These are phyloP conservation scores for Tetranychus piercei DNA, from an alignment of 2,888 invertebrate genomes.

Conservation along the genomic window DNA sequence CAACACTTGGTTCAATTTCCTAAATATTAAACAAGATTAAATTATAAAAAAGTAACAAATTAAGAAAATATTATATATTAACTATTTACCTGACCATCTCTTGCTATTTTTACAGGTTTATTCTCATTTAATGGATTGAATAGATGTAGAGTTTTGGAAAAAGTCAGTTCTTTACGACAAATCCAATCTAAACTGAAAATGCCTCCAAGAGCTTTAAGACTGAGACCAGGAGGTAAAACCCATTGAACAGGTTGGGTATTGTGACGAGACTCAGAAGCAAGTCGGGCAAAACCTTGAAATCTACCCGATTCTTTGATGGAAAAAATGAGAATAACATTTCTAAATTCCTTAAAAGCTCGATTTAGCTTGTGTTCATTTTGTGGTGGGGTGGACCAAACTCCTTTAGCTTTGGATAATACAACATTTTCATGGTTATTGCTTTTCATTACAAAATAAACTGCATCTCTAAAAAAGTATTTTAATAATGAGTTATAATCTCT, in stretches of 20 bases:
- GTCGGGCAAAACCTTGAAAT: slow-evolving; percentile 62
- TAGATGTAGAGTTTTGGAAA: slow-evolving; percentile 72
- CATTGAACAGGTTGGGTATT: slow-evolving; percentile 77
- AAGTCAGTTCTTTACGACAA: slow-evolving; percentile 73
- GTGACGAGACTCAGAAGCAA: slow-evolving; percentile 67
- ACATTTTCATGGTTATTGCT: slow-evolving; percentile 95
- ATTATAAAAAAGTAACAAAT: background rate
- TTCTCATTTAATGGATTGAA: slow-evolving; percentile 97
- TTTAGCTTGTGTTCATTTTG: slow-evolving; percentile 91
- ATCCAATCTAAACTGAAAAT: slow-evolving; percentile 96
- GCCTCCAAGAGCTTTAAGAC: slow-evolving; percentile 77
- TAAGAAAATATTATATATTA: background rate
- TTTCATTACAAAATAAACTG: slow-evolving; percentile 85
- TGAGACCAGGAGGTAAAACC: slow-evolving; percentile 80
- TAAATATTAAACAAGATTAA: slow-evolving; percentile 32
- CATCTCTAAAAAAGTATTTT: slow-evolving; percentile 81
- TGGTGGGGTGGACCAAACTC: slow-evolving; percentile 92
- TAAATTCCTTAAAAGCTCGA: slow-evolving; percentile 70
- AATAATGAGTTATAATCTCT: slow-evolving; percentile 41
- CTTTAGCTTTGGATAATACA: slow-evolving; percentile 75
- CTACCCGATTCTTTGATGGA: slow-evolving; percentile 96
- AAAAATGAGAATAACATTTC: slow-evolving; percentile 84
- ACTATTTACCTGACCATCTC: slow-evolving; percentile 55
- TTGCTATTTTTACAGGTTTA: slow-evolving; percentile 94
- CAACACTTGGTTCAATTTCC: slow-evolving; percentile 89